Base-by-base conservation (phyloP, 2,888 invertebrate genomes). In the Xylocampa areola region DNA sequence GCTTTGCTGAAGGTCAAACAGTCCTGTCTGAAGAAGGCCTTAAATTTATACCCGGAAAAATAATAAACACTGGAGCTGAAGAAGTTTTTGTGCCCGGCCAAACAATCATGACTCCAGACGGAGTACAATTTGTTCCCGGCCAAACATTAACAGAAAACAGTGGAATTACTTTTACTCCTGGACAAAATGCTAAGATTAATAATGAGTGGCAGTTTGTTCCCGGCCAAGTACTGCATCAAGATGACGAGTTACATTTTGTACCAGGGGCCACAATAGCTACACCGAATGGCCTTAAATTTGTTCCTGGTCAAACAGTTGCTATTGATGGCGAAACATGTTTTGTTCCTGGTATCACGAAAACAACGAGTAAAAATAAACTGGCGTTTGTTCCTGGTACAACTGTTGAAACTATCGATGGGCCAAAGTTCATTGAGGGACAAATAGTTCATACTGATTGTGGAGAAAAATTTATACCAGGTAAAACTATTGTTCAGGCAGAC, bases 351-450 rank as follows among this genome's bases (percentile, higher is more conserved):
- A 86, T 96, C 14, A 92, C 94, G 3, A 88, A 94, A 71, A 86
- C 91, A 19, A 86, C 87, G 1, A 87, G 88, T 25, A 80, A 82
- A 27, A 85, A 91, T 33, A 92, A 89, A 3, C 80, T 91, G 3
- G 87, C 92, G 71, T 96, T 96, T 80, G 83, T 96, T 37, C 95
- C 96, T 10, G 96, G 96, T 3, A 94, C 95, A 44, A 95, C 95
- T 17, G 90, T 96, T 19, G 95, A 95, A 50, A 96, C 96, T 0
- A 93, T 95, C 4, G 94, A 95, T 69, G 96, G 96, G 1, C 89
- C 94, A 0, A 95, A 95, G 75, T 96, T 96, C 74, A 94, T 96
- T 37, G 95, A 96, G 88, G 96, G 96, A 1, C 96, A 96, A 84
- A 89, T 96, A 53, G 90, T 96, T 3, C 92, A 94, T 43, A 95